Evolutionary conservation across 2,888 invertebrate species (phyloP), one percentile per base, ranked within the genome.

Genomic region (Macaria notata): DNA sequence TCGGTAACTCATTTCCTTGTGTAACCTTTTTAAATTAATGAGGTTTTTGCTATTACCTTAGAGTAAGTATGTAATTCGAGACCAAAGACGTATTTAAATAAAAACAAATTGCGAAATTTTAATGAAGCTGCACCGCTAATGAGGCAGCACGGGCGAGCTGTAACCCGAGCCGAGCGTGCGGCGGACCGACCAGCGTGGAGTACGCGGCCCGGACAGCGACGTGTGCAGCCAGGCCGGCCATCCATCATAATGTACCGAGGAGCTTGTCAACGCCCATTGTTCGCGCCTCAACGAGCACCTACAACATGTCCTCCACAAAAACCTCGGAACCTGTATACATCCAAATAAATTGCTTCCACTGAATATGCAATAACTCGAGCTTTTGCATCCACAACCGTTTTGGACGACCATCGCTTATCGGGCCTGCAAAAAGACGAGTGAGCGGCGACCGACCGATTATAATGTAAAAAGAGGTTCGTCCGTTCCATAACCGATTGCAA

Each of bases 401-500:
- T 76, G 79, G 76, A 72, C 67, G 74, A 72, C 73, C 79, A 72
- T 76, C 72, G 73, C 75, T 79, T 80, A 75, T 82, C 77, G 75
- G 78, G 72, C 72, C 63, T 65, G 73, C 72, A 83, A 86, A 87
- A 86, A 88, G 84, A 81, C 73, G 73, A 83, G 77, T 75, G 77
- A 80, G 76, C 79, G 76, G 77, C 78, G 81, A 82, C 84, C 76
- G 78, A 80, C 83, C 84, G 89, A 88, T 89, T 89, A 88, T 88
- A 89, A 85, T 86, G 81, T 85, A 89, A 89, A 91, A 91, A 89
- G 85, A 86, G 84, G 82, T 86, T 81, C 83, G 85, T 79, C 79
- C 88, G 88, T 88, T 86, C 89, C 89, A 89, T 89, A 90, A 90
- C 86, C 83, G 89, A 87, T 90, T 88, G 90, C 88, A 91, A 91